These are phyloP conservation scores for Xenops minutus DNA, from an alignment of 2,797 vertebrate species.

Conservation along the genomic window DNA sequence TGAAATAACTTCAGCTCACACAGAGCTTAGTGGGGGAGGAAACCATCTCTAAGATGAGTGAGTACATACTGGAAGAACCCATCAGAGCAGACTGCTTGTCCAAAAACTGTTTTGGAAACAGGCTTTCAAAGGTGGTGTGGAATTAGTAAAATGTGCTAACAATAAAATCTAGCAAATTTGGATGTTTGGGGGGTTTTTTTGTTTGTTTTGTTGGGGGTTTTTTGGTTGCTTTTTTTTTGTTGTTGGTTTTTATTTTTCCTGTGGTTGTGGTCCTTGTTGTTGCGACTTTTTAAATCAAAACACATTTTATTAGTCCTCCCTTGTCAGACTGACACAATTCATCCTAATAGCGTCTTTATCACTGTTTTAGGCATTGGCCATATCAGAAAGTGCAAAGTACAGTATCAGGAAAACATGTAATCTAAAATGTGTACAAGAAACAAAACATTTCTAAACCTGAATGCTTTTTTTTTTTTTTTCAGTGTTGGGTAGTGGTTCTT, in stretches of 20 bases:
- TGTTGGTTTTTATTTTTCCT: not conserved
- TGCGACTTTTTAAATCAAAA: not conserved
- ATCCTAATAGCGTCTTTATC: not conserved
- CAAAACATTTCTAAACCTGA: not conserved
- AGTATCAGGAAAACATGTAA: not conserved
- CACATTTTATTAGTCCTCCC: not conserved
- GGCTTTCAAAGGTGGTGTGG: not conserved
- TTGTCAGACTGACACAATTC: fast-evolving
- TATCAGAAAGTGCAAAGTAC: not conserved
- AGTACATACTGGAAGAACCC: not conserved
- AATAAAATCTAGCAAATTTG: not conserved
- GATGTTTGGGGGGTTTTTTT: not conserved
- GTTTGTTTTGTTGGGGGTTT: too few relatives aligned
- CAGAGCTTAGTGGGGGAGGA: not conserved
- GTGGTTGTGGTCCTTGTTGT: not conserved
- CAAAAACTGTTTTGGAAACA: not conserved
- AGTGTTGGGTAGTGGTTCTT: not conserved
- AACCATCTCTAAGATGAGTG: not conserved
- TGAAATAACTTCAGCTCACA: not conserved
- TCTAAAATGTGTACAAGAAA: not conserved
- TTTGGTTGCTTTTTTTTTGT: too few relatives aligned
- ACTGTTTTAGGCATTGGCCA: not conserved
- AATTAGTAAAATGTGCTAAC: not conserved
- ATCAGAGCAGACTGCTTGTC: not conserved
- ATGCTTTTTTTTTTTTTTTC: not conserved